Evolutionary conservation across 2,888 invertebrate species (phyloP).

Genomic region (Nomada ferruginata): DNA sequence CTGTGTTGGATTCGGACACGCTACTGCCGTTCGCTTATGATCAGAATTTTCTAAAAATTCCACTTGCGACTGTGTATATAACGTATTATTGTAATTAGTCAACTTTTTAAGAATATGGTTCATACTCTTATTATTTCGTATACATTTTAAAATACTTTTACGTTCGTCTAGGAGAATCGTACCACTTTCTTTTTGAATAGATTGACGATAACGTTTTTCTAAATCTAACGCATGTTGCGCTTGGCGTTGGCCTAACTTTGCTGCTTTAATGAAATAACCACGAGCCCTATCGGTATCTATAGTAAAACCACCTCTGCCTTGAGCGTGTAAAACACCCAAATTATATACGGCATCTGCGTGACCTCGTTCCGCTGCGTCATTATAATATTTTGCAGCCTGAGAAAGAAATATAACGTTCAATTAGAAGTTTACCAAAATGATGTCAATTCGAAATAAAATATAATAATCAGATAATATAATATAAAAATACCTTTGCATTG

Average conservation of each 20-base stretch:
- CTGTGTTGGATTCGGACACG: constrained; percentile 66
- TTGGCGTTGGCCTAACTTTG: constrained; percentile 86
- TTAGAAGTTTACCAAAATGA: not conserved
- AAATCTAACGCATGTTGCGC: constrained; percentile 85
- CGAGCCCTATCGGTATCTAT: constrained; percentile 85
- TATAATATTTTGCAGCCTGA: constrained; percentile 89
- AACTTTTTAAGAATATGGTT: constrained; percentile 55
- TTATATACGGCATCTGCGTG: constrained; percentile 89
- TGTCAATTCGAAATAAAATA: not conserved
- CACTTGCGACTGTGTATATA: constrained; percentile 20
- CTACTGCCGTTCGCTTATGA: constrained; percentile 25
- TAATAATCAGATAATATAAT: too few relatives aligned
- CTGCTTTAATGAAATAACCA: constrained; percentile 86
- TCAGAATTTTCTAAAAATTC: constrained; percentile 38
- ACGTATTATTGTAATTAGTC: constrained; percentile 43
- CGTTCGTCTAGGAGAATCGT: not conserved
- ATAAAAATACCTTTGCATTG: constrained; percentile 85
- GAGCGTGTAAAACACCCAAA: constrained; percentile 88
- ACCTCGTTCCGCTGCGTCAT: constrained; percentile 87
- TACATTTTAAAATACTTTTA: constrained; percentile 17
- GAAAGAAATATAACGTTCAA: constrained; percentile 46
- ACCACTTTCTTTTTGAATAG: constrained; percentile 25
- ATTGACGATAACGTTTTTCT: constrained; percentile 63
- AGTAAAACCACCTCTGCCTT: constrained; percentile 87
- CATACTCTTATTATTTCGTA: constrained; percentile 24